Percentiles rank a stretch among this genome's conserved stretches.
Conservation (phyloP, 2,888 invertebrate species). For the Blastobasis lacticolella region DNA sequence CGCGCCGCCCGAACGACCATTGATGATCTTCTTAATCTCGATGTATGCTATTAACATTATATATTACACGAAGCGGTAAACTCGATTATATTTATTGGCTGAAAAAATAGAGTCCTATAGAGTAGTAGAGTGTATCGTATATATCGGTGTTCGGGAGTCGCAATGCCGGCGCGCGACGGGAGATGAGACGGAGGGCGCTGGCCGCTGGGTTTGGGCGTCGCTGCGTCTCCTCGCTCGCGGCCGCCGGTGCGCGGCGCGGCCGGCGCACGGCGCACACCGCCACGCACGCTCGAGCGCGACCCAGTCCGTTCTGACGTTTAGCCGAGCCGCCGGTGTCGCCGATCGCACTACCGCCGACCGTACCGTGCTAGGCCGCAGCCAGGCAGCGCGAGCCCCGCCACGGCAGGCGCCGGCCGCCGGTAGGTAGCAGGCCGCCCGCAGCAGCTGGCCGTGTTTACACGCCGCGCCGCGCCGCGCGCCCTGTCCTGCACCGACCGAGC, state of each 20-base stretch:
- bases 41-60: slow-evolving; percentile 47
- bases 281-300: slow-evolving; percentile 63
- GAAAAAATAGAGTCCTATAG: no score
- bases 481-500: slow-evolving; percentile 30
- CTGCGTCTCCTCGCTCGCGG: slow-evolving; percentile 67
- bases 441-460: slow-evolving; percentile 38
- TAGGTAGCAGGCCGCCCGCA: slow-evolving; percentile 33
- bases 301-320: slow-evolving; percentile 71
- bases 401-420: slow-evolving; percentile 21
- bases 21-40: slow-evolving; percentile 68
- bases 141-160: background rate
- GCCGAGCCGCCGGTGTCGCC: slow-evolving; percentile 59
- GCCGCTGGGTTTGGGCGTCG: slow-evolving; percentile 68
- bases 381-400: slow-evolving; percentile 24
- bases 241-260: slow-evolving; percentile 55
- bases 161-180: slow-evolving; percentile 11
- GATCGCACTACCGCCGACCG: slow-evolving; percentile 21
- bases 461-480: slow-evolving; percentile 25
- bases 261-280: slow-evolving; percentile 59
- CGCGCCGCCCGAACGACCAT: slow-evolving; percentile 56
- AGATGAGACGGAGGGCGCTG: slow-evolving; percentile 47
- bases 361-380: slow-evolving; percentile 16
- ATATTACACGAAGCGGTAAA: slow-evolving; percentile 27
- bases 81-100: slow-evolving; percentile 10
- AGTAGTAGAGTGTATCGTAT: no score